Percentiles rank a stretch among this genome's conserved stretches.
phyloP scores from a whole-genome alignment of 2,113 vertebrate species.

The Pygoscelis antarcticus region DNA sequence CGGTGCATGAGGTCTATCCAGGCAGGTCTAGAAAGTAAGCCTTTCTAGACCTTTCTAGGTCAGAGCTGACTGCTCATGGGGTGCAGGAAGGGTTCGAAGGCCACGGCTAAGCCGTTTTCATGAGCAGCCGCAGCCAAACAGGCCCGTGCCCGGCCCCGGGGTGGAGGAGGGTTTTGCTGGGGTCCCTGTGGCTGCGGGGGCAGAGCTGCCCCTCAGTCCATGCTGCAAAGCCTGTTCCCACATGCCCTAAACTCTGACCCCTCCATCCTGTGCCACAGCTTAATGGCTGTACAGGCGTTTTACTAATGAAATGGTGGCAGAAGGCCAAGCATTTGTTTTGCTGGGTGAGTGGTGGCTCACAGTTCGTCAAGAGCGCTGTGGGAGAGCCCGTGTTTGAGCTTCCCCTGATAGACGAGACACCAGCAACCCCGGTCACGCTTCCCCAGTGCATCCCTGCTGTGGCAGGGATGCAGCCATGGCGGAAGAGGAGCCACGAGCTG shows the following conservation, averaged over 20 bases:
- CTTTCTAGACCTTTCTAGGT: too few relatives aligned
- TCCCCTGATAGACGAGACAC: rapidly evolving
- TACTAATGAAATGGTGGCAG: neutral
- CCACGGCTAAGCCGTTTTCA: too few relatives aligned
- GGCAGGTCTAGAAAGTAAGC: neutral
- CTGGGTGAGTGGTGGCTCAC: neutral
- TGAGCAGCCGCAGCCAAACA: neutral
- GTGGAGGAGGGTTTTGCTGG: neutral
- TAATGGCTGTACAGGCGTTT: neutral
- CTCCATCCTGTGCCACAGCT: rapidly evolving
- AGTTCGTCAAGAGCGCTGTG: rapidly evolving
- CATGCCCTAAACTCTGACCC: neutral
- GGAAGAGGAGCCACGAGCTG: neutral
- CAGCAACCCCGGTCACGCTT: neutral
- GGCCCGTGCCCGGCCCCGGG: rapidly evolving
- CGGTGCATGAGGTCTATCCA: neutral
- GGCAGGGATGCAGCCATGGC: rapidly evolving
- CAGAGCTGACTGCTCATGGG: rapidly evolving
- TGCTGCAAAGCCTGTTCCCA: neutral
- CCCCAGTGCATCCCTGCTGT: rapidly evolving
- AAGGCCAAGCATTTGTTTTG: neutral
- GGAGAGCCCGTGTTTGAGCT: rapidly evolving
- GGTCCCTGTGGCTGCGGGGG: neutral
- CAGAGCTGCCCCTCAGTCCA: neutral
- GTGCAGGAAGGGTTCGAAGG: neutral